Evolutionary conservation across 2,797 vertebrate genomes (phyloP).

Genomic region (Agapornis canus): DNA sequence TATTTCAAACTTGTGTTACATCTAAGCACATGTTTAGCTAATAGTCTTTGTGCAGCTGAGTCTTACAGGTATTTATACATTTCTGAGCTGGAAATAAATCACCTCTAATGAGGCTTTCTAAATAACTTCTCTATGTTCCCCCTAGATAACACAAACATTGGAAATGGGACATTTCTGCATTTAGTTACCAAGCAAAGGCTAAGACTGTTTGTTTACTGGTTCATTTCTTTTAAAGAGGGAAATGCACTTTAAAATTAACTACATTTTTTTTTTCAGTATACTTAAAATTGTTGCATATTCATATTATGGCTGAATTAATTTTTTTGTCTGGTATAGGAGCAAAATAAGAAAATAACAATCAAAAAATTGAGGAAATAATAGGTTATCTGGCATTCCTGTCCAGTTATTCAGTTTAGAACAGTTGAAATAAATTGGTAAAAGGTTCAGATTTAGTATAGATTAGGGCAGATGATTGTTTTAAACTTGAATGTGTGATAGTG

Average conservation of each 20-base stretch:
- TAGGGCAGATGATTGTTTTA: background rate
- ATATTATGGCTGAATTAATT: background rate
- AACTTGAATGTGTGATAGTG: background rate
- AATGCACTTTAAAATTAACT: background rate
- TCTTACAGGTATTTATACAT: constrained; percentile 5
- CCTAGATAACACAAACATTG: constrained; percentile 29
- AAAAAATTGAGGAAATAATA: background rate
- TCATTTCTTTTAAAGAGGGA: background rate
- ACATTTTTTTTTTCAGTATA: background rate
- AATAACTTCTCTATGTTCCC: constrained; percentile 24
- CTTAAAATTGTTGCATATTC: background rate
- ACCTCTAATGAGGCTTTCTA: constrained; percentile 42
- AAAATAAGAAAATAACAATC: background rate
- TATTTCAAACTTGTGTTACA: background rate
- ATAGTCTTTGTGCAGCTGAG: background rate
- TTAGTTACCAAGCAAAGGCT: constrained; percentile 34
- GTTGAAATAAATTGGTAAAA: background rate
- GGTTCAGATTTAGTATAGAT: background rate
- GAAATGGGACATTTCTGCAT: background rate
- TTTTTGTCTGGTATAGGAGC: background rate
- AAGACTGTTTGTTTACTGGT: background rate
- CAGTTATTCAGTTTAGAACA: background rate
- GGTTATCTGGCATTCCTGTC: background rate
- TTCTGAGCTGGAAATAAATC: constrained; percentile 33
- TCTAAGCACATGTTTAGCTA: background rate